Evolutionary conservation across 2,888 invertebrate species (phyloP).

Genomic region (Pheosia tremula): DNA sequence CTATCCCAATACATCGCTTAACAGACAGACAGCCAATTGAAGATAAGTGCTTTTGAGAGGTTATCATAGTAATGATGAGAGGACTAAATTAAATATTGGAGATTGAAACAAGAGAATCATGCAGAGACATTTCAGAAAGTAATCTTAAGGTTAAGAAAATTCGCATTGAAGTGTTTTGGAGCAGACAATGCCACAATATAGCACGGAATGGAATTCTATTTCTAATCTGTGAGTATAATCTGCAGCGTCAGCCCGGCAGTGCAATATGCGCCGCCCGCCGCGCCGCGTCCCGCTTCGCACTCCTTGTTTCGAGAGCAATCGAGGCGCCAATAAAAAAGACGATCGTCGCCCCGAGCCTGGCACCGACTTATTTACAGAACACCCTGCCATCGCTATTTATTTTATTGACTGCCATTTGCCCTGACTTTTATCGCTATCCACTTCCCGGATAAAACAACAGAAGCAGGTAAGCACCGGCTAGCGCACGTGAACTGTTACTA

Average conservation of each 20-base stretch:
- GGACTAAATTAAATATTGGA: slow-evolving; percentile 12
- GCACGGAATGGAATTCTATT: slow-evolving; percentile 64
- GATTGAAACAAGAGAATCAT: too few species aligned
- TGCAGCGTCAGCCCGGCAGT: slow-evolving; percentile 69
- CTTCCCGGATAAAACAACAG: slow-evolving; percentile 78
- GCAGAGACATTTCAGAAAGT: too few species aligned
- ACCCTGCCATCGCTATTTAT: slow-evolving; percentile 83
- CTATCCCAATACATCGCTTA: slow-evolving; percentile 59
- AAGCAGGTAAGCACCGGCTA: slow-evolving; percentile 69
- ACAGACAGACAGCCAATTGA: slow-evolving; percentile 52
- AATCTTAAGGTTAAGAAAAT: slow-evolving; percentile 10
- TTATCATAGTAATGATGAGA: slow-evolving; percentile 21
- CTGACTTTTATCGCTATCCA: slow-evolving; percentile 82
- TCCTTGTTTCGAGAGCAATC: slow-evolving; percentile 83
- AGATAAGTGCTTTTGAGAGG: slow-evolving; percentile 50
- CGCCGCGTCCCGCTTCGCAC: slow-evolving; percentile 56
- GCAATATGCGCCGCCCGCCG: slow-evolving; percentile 64
- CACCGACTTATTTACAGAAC: slow-evolving; percentile 83
- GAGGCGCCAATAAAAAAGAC: slow-evolving; percentile 85
- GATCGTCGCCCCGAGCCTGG: slow-evolving; percentile 79
- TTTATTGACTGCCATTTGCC: slow-evolving; percentile 84
- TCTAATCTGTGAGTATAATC: slow-evolving; percentile 77
- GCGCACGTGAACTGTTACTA: slow-evolving; percentile 17
- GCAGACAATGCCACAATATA: slow-evolving; percentile 55
- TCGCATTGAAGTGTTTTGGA: slow-evolving; percentile 33